Conservation (phyloP, 2,888 invertebrate species). For the Parnassius smintheus region DNA sequence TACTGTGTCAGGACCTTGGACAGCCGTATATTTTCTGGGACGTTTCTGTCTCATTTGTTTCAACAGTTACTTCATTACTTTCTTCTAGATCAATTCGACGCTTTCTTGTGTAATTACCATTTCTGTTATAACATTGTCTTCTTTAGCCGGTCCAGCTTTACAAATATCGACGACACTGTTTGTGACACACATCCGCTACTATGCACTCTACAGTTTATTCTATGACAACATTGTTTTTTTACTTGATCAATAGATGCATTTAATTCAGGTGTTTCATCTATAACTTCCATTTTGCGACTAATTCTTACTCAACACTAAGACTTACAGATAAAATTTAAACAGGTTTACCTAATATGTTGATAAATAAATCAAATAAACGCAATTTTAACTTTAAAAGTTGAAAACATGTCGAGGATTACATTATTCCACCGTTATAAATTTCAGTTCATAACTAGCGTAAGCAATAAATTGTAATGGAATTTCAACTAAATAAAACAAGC, state of each 20-base stretch:
- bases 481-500: conserved; percentile 26
- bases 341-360: conserved; percentile 47
- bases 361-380: conserved; percentile 48
- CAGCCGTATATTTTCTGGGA: not conserved
- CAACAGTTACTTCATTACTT: conserved; percentile 9
- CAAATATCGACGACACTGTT: conserved; percentile 56
- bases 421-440: conserved; percentile 14
- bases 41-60: not conserved
- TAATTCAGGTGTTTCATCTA: conserved; percentile 45
- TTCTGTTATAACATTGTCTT: conserved; percentile 15
- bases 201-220: conserved; percentile 42
- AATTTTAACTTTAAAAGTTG: conserved; percentile 26
- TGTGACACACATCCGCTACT: conserved; percentile 55
- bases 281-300: conserved; percentile 45
- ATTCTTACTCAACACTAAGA: conserved; percentile 19
- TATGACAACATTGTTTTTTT: conserved; percentile 42
- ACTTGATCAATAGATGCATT: conserved; percentile 42
- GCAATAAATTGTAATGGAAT: conserved; percentile 6
- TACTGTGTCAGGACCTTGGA: conserved; percentile 31
- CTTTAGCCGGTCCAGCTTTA: conserved; percentile 7
- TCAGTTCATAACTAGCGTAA: not conserved
- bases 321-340: conserved; percentile 33
- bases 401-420: conserved; percentile 18
- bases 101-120: conserved; percentile 8
- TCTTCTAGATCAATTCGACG: conserved; percentile 9